Conservation (phyloP, 2,888 invertebrate species). For the Clivina fossor region DNA sequence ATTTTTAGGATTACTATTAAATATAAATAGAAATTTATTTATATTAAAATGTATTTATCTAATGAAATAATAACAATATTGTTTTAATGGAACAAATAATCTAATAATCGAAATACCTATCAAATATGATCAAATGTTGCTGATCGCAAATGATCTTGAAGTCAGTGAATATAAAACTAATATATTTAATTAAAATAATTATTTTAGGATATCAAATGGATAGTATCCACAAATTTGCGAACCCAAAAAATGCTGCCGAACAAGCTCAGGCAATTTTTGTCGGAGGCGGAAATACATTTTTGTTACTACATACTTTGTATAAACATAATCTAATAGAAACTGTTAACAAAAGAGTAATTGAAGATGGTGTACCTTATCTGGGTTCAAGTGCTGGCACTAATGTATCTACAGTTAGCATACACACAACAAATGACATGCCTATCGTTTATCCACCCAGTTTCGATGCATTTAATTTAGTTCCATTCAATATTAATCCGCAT, state of each 20-base stretch:
- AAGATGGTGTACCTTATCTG: conserved; percentile 69
- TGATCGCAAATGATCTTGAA: neutral
- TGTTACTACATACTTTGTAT: conserved; percentile 69
- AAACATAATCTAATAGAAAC: conserved; percentile 65
- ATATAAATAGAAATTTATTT: no score
- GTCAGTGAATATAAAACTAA: neutral
- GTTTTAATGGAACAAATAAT: neutral
- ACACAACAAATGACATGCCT: conserved; percentile 89
- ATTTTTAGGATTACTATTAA: no score
- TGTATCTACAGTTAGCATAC: conserved; percentile 76
- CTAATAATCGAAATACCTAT: neutral
- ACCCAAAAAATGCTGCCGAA: conserved; percentile 61
- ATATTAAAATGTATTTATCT: no score
- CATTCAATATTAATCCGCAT: conserved; percentile 86
- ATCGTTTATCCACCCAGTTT: conserved; percentile 76
- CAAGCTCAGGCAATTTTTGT: conserved; percentile 71
- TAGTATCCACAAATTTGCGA: conserved; percentile 64
- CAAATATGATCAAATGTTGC: neutral
- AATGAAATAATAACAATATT: no score
- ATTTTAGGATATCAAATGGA: conserved; percentile 59
- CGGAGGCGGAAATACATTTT: conserved; percentile 82
- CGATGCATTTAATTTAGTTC: conserved; percentile 70
- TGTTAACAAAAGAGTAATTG: conserved; percentile 64
- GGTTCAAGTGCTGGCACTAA: conserved; percentile 84
- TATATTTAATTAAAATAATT: conserved; percentile 5